phyloP scores from a whole-genome alignment of 2,888 invertebrate genomes.

The Eurytoma adleriae region DNA sequence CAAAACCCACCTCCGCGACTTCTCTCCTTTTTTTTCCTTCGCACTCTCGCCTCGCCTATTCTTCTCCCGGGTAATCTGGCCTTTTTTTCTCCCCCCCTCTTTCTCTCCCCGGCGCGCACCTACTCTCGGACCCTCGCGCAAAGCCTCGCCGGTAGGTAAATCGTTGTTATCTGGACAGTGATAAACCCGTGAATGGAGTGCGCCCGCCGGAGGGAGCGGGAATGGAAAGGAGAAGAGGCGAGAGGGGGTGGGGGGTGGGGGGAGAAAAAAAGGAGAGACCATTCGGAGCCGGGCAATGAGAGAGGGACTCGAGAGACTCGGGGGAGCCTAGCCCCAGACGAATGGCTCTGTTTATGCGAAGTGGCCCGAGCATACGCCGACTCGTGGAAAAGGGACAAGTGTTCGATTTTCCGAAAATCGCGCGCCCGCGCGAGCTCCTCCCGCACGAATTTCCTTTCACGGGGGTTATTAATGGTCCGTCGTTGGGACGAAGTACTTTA shows the following conservation, averaged over 20 bases:
- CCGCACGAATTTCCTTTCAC: too few relatives aligned
- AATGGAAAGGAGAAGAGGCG: slow-evolving; percentile 41
- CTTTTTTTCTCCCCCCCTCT: slow-evolving; percentile 51
- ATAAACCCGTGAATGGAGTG: slow-evolving; percentile 75
- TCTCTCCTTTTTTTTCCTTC: slow-evolving; percentile 47
- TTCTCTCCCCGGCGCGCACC: slow-evolving; percentile 52
- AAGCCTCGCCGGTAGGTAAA: slow-evolving; percentile 72
- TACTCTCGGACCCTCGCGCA: slow-evolving; percentile 55
- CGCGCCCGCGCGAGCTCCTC: background rate
- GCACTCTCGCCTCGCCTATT: slow-evolving; percentile 52
- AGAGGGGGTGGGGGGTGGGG: slow-evolving; percentile 37
- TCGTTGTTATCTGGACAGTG: slow-evolving; percentile 77
- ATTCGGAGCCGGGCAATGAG: slow-evolving; percentile 57
- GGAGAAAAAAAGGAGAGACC: slow-evolving; percentile 41
- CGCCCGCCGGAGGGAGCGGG: slow-evolving; percentile 60
- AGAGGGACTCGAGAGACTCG: slow-evolving; percentile 58
- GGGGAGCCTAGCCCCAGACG: slow-evolving; percentile 58
- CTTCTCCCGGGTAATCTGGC: slow-evolving; percentile 50
- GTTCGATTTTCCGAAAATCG: slow-evolving; percentile 50
- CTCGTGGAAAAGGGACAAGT: slow-evolving; percentile 9
- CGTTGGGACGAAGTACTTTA: too few relatives aligned
- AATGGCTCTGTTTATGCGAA: slow-evolving; percentile 69
- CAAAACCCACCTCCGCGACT: slow-evolving; percentile 23
- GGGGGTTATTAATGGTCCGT: too few relatives aligned
- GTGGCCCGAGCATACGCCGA: slow-evolving; percentile 12